Evolutionary conservation across 1,140 invertebrate species (phyloP).

Genomic region (Drosophila leontia): DNA sequence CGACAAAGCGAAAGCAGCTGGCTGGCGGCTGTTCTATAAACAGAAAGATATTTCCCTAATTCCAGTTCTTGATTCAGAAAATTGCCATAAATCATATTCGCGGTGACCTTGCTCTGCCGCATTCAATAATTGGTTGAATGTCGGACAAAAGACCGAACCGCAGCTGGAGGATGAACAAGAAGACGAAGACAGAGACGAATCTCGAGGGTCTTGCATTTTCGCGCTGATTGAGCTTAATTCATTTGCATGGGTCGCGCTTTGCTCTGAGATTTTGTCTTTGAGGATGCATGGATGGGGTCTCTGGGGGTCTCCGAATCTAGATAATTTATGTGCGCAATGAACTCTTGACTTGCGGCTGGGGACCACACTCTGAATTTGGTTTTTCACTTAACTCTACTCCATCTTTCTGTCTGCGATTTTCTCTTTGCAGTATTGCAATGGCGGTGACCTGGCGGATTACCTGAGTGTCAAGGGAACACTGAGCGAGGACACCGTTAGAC

Average conservation of each 20-base stretch:
- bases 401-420: slow-evolving; percentile 12
- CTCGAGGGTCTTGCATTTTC: slow-evolving; percentile 29
- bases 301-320: slow-evolving; percentile 8
- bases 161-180: slow-evolving; percentile 9
- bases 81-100: slow-evolving; percentile 70
- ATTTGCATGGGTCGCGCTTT: slow-evolving; percentile 76
- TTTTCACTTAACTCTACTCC: slow-evolving; percentile 16
- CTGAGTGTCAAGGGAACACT: slow-evolving; percentile 95
- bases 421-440: slow-evolving; percentile 96
- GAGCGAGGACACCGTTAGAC: slow-evolving; percentile 97
- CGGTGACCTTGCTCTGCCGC: slow-evolving; percentile 61
- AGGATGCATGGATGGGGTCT: slow-evolving; percentile 15
- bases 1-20: slow-evolving; percentile 27
- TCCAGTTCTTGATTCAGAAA: slow-evolving; percentile 60
- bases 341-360: slow-evolving; percentile 14
- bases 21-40: slow-evolving; percentile 37
- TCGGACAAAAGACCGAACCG: slow-evolving; percentile 29
- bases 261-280: slow-evolving; percentile 30
- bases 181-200: slow-evolving; percentile 8
- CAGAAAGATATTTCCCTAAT: slow-evolving; percentile 27
- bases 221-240: slow-evolving; percentile 76
- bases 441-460: slow-evolving; percentile 99
- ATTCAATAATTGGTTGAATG: slow-evolving; percentile 28
- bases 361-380: slow-evolving; percentile 12
- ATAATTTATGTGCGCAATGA: slow-evolving; percentile 24